Evolutionary conservation across 1,140 invertebrate genomes (phyloP), one percentile per base, ranked within the genome.

Genomic region (Brachionus asplanchnoidis): DNA sequence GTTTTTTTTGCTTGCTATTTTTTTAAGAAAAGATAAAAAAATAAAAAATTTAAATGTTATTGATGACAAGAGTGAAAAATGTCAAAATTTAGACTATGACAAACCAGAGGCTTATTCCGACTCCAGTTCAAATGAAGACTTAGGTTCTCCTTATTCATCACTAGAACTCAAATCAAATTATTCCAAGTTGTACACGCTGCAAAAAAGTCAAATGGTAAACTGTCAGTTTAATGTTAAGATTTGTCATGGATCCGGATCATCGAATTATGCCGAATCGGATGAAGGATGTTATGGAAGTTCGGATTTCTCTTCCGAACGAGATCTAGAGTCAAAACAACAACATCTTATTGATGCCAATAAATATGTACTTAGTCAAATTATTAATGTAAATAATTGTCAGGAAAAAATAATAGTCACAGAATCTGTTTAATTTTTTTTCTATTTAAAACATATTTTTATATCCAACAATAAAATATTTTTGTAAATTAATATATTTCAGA

Each of bases 281-380:
- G 77, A 80, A 36, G 77, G 77, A 2, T 80, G 77, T 40, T 80
- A 65, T 56, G 77, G 77, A 14, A 80, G 77, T 65, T 80, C 77
- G 23, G 77, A 80, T 40, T 40, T 80, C 53, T 80, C 77, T 7
- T 80, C 77, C 14, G 77, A 78, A 20, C 66, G 66, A 12, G 66
- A 73, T 20, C 2, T 17, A 12, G 68, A 73, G n/a, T 42, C 68
- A 1, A 73, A 73, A 42, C 32, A 73, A 42, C 17, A 32, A 11
- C 28, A 68, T 40, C 6, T n/a, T 12, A 46, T 46, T 12, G 44
- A 46, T 14, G 3, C 44, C 7, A 60, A 60, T 60, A 60, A 60
- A 60, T 60, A 60, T 60, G n/a, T 20, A 3, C 17, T 26, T 1
- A 60, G 20, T 20, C 53, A 60, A 60, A 60, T 20, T 20, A 3